These are phyloP conservation scores for Smutsia gigantea DNA, from an alignment of 2,797 vertebrate genomes.

Conservation along the genomic window DNA sequence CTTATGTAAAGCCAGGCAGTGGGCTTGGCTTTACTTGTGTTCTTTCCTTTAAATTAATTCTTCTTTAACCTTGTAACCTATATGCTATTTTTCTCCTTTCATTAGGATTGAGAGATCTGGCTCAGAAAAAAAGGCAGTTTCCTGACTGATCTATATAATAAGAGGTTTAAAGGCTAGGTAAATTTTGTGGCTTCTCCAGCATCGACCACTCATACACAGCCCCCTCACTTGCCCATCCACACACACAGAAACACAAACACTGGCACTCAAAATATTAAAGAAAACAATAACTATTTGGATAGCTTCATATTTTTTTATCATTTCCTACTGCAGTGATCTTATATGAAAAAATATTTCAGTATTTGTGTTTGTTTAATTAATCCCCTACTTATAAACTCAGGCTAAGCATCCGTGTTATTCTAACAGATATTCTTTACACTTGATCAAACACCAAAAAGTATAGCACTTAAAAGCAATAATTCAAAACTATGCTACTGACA, in stretches of 20 bases:
- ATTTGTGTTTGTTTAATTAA: slow-evolving; percentile 35
- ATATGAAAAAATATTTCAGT: neutral
- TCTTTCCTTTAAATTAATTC: neutral
- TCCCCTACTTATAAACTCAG: slow-evolving; percentile 22
- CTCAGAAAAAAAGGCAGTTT: neutral
- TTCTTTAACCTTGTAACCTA: neutral
- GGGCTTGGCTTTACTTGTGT: neutral
- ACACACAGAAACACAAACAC: neutral
- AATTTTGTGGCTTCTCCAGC: neutral
- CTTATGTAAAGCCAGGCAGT: neutral
- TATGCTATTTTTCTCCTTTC: neutral
- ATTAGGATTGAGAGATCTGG: neutral
- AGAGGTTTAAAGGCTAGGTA: rapidly evolving
- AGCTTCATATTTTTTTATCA: neutral
- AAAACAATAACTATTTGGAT: neutral
- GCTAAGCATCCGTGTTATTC: neutral
- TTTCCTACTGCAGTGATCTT: neutral
- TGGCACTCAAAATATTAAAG: neutral
- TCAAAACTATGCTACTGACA: slow-evolving; percentile 60
- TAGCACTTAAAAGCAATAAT: slow-evolving; percentile 61
- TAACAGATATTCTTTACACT: slow-evolving; percentile 32
- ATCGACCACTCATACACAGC: neutral
- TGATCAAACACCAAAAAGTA: slow-evolving; percentile 59
- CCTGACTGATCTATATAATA: neutral
- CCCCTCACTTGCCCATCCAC: rapidly evolving